Conservation (phyloP, 92 coral and sea anemone genomes). For the Epizoanthus rinbou region DNA sequence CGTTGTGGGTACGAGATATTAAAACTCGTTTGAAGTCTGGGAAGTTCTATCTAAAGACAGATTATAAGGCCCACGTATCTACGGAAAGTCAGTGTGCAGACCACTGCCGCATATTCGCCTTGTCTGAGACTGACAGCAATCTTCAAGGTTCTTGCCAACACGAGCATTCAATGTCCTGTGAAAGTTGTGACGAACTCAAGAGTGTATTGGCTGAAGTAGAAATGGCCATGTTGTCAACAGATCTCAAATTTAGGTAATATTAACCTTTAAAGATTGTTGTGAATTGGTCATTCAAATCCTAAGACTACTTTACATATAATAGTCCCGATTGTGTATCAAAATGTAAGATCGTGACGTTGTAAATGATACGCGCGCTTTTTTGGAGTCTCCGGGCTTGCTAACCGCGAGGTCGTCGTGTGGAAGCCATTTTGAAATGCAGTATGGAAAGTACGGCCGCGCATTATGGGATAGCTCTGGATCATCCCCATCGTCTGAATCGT, state of each 20-base stretch:
- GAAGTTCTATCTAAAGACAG: slow-evolving; percentile 24
- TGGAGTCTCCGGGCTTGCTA: too few relatives aligned
- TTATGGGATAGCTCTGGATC: too few relatives aligned
- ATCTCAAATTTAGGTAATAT: neutral
- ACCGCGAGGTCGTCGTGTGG: too few relatives aligned
- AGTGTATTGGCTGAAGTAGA: slow-evolving; percentile 8
- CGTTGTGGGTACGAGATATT: slow-evolving; percentile 25
- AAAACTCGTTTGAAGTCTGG: slow-evolving; percentile 31
- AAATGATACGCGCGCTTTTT: too few relatives aligned
- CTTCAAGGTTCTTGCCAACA: slow-evolving; percentile 3
- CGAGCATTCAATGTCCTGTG: slow-evolving; percentile 9
- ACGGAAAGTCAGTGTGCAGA: slow-evolving; percentile 30
- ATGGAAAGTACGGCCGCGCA: too few relatives aligned
- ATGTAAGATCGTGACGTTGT: too few relatives aligned
- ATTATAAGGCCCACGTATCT: slow-evolving; percentile 26
- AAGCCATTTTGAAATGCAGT: too few relatives aligned
- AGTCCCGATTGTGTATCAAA: too few relatives aligned
- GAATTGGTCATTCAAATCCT: too few relatives aligned
- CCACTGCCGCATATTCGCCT: slow-evolving; percentile 38
- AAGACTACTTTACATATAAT: too few relatives aligned
- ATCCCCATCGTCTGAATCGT: too few relatives aligned
- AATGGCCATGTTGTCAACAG: neutral
- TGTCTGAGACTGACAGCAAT: slow-evolving; percentile 29
- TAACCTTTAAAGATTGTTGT: too few relatives aligned
- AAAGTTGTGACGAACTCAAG: slow-evolving; percentile 11